A percentile compares a stretch with the other conserved stretches of the same genome.
These are phyloP conservation scores for Calameuta filiformis DNA, from an alignment of 2,888 invertebrate species.

Conservation along the genomic window DNA sequence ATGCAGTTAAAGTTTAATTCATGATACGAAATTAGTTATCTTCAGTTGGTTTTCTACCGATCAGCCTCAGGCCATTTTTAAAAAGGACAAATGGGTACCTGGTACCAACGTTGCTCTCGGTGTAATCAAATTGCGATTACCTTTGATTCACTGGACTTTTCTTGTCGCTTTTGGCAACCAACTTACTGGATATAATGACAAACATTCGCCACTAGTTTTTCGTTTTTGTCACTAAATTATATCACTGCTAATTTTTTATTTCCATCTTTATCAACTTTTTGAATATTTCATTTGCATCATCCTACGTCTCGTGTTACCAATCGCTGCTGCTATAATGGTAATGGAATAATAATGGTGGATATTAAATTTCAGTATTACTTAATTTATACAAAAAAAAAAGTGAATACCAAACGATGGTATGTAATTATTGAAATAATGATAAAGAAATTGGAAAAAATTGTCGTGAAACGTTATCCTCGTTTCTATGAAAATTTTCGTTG, in stretches of 20 bases:
- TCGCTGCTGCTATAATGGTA: neutral
- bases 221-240: neutral
- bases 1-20: conserved; percentile 5
- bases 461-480: too few species aligned
- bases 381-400: neutral
- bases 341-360: too few species aligned
- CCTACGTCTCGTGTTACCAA: neutral
- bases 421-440: too few species aligned
- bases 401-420: too few species aligned
- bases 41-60: neutral
- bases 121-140: conserved; percentile 18
- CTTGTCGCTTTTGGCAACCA: neutral
- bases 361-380: neutral
- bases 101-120: neutral
- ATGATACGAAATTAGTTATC: neutral
- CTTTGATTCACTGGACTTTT: conserved; percentile 12
- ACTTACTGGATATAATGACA: conserved; percentile 6
- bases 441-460: too few species aligned
- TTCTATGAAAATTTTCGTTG: too few species aligned
- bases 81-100: neutral
- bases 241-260: neutral
- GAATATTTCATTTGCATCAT: neutral
- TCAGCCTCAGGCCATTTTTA: neutral
- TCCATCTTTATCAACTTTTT: neutral
- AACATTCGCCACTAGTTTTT: neutral